Percentiles rank a stretch among this genome's conserved stretches.
phyloP scores from a whole-genome alignment of 1,140 invertebrate genomes.

The Drosophila mauritiana region DNA sequence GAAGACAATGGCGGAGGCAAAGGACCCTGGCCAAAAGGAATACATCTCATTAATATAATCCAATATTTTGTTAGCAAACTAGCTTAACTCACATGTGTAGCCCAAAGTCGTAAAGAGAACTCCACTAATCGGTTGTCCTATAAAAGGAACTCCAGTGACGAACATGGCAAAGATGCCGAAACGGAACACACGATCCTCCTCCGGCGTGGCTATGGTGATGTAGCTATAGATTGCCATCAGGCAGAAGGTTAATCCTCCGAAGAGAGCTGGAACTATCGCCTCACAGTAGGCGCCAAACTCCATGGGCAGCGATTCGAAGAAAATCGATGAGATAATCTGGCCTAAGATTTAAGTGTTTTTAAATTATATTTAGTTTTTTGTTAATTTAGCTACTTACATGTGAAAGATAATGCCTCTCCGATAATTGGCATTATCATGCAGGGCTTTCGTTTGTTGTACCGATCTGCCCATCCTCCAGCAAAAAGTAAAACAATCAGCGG shows the following conservation, averaged over 20 bases:
- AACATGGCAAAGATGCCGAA: conserved; percentile 84
- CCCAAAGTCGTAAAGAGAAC: conserved; percentile 67
- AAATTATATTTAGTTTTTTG: fast-evolving
- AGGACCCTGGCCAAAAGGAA: conserved; percentile 59
- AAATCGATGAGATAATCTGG: conserved; percentile 75
- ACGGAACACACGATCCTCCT: conserved; percentile 87
- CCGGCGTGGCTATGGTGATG: conserved; percentile 86
- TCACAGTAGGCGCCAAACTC: conserved; percentile 86
- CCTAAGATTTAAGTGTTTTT: conserved; percentile 29
- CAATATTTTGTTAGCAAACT: too few species aligned
- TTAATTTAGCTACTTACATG: conserved; percentile 52
- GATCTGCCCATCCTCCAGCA: conserved; percentile 88
- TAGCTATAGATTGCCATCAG: conserved; percentile 88
- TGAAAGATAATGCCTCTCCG: conserved; percentile 85
- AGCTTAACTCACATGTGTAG: conserved; percentile 63
- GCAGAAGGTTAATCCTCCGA: conserved; percentile 87
- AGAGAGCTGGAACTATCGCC: conserved; percentile 86
- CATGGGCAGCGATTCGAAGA: conserved; percentile 84
- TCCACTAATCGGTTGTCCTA: conserved; percentile 74
- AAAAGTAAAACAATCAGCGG: conserved; percentile 87
- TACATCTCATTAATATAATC: not conserved
- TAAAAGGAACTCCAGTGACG: conserved; percentile 71
- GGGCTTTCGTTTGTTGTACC: conserved; percentile 88
- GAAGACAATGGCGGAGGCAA: conserved; percentile 64
- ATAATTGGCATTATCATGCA: conserved; percentile 87